These are phyloP conservation scores for Andinoacara biseriatus DNA, from an alignment of 2,113 vertebrate genomes.

Conservation along the genomic window DNA sequence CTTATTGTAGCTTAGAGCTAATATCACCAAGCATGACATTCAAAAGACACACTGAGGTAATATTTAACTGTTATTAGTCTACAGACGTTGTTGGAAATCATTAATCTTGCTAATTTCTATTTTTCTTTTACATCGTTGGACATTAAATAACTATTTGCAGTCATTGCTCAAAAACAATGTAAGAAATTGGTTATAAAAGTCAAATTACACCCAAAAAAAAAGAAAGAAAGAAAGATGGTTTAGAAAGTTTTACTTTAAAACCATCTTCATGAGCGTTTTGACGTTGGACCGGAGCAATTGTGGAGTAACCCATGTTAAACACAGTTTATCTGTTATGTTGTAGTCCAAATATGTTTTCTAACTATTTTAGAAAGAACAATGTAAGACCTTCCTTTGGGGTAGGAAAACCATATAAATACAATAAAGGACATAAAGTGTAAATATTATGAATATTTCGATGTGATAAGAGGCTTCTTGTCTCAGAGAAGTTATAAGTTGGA, in stretches of 20 bases:
- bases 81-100: slow-evolving; percentile 1
- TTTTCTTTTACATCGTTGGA: too few species aligned
- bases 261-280: background rate
- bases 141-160: too few species aligned
- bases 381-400: background rate
- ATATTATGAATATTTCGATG: background rate
- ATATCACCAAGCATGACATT: background rate
- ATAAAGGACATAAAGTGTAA: rapidly evolving
- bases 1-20: background rate
- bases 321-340: background rate
- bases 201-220: background rate
- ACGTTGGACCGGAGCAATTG: background rate
- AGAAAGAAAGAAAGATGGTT: background rate
- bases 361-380: background rate
- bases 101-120: background rate
- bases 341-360: background rate
- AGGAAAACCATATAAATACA: background rate
- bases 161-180: too few species aligned
- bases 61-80: background rate
- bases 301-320: rapidly evolving
- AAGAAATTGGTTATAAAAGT: too few species aligned
- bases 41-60: slow-evolving; percentile 8
- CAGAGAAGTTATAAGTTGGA: background rate
- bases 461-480: background rate
- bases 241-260: background rate